phyloP scores from a whole-genome alignment of 2,888 invertebrate genomes.

The Nasonia oneida region DNA sequence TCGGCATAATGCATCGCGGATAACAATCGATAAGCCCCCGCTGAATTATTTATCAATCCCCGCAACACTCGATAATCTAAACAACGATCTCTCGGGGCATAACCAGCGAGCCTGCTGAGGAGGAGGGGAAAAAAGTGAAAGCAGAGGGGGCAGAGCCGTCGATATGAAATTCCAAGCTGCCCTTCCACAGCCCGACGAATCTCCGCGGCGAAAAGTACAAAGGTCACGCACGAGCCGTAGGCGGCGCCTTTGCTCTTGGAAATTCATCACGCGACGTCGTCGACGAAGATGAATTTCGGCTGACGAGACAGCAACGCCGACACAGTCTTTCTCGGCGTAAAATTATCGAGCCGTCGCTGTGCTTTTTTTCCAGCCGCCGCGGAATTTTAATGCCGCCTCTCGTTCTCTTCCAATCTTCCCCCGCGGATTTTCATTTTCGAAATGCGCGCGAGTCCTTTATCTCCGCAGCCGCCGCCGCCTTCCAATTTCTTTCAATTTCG shows the following conservation, averaged over 20 bases:
- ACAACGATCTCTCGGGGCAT: background rate
- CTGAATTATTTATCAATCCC: background rate
- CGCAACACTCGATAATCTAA: background rate
- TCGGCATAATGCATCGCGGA: background rate
- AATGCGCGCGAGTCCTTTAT: constrained; percentile 21
- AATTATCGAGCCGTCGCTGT: constrained; percentile 34
- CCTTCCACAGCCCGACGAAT: background rate
- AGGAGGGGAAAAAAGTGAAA: background rate
- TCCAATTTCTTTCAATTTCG: constrained; percentile 52
- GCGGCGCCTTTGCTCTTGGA: constrained; percentile 6
- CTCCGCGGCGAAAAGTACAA: background rate
- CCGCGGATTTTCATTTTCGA: constrained; percentile 45
- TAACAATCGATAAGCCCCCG: background rate
- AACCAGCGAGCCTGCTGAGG: background rate
- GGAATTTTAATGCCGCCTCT: constrained; percentile 33
- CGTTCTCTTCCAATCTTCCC: constrained; percentile 3
- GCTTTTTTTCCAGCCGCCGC: background rate
- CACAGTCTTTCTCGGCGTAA: constrained; percentile 1
- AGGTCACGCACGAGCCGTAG: background rate
- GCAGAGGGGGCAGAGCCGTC: background rate
- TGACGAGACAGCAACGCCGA: constrained; percentile 33
- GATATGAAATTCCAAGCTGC: constrained; percentile 44
- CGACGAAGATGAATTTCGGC: constrained; percentile 52
- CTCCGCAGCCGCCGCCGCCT: constrained; percentile 1
- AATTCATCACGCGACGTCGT: constrained; percentile 23